Percentiles rank a stretch among this genome's conserved stretches.
Evolutionary conservation across 2,113 vertebrate genomes (phyloP).

Genomic region (Camelus dromedarius): DNA sequence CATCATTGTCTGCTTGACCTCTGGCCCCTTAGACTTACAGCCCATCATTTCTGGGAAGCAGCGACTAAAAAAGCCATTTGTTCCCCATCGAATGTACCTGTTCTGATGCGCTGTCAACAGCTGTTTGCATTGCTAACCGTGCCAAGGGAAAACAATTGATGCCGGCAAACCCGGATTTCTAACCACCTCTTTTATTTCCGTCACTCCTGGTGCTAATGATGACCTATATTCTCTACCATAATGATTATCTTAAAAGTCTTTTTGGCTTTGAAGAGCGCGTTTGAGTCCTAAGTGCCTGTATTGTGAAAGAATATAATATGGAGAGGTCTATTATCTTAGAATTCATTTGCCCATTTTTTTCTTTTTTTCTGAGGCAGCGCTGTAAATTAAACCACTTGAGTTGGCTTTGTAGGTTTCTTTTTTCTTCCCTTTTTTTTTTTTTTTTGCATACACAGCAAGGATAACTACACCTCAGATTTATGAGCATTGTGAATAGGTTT

Average conservation of each 20-base stretch:
- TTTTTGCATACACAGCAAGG: conserved; percentile 92
- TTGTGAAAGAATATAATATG: conserved; percentile 79
- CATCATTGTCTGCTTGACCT: conserved; percentile 77
- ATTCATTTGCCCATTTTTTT: conserved; percentile 69
- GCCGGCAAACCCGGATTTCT: conserved; percentile 66
- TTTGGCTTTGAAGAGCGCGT: conserved; percentile 82
- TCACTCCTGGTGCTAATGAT: conserved; percentile 82
- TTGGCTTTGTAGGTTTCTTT: conserved; percentile 84
- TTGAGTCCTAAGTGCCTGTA: conserved; percentile 82
- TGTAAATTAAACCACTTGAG: conserved; percentile 89
- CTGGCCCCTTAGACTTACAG: conserved; percentile 73
- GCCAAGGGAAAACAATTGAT: conserved; percentile 81
- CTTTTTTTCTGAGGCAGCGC: conserved; percentile 70
- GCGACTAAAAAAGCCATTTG: conserved; percentile 74
- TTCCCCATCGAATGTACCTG: conserved; percentile 75
- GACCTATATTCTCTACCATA: conserved; percentile 81
- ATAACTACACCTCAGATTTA: conserved; percentile 93
- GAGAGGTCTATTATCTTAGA: conserved; percentile 84
- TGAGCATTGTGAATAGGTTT: conserved; percentile 89
- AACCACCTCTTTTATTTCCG: conserved; percentile 73
- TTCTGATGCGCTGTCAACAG: conserved; percentile 77
- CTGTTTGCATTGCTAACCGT: conserved; percentile 72
- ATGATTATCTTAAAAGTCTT: conserved; percentile 85
- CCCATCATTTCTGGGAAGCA: conserved; percentile 78
- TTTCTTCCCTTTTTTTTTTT: conserved; percentile 73